These are phyloP conservation scores for Cercocebus atys DNA, from an alignment of 2,113 vertebrate species.

Conservation along the genomic window DNA sequence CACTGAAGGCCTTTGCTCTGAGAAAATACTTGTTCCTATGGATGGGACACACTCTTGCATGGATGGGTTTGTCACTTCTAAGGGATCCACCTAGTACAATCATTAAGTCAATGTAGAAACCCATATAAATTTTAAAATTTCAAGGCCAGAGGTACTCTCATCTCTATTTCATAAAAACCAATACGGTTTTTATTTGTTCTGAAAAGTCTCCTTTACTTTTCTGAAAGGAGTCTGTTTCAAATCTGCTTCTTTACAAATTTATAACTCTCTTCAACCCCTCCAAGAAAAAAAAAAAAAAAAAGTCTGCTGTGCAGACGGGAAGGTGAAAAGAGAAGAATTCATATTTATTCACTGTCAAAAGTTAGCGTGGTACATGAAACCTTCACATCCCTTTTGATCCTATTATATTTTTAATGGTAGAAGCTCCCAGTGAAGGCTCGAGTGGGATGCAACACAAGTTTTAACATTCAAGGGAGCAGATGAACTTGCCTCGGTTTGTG, in stretches of 20 bases:
- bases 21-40: neutral
- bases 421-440: neutral
- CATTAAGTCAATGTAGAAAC: neutral
- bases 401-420: slow-evolving; percentile 42
- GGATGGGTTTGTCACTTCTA: neutral
- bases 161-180: neutral
- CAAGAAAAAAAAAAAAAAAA: neutral
- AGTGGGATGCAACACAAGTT: slow-evolving; percentile 9
- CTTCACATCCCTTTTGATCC: slow-evolving; percentile 15
- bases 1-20: neutral
- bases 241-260: slow-evolving; percentile 51
- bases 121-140: neutral
- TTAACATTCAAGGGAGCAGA: slow-evolving; percentile 77
- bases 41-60: neutral
- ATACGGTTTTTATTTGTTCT: neutral
- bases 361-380: neutral
- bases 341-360: neutral
- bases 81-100: neutral
- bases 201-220: slow-evolving; percentile 34
- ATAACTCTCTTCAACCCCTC: neutral
- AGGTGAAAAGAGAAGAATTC: neutral
- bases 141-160: neutral
- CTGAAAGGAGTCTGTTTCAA: slow-evolving; percentile 4
- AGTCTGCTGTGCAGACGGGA: neutral
- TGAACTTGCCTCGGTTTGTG: slow-evolving; percentile 39